Evolutionary conservation across 2,113 vertebrate genomes (phyloP), one percentile per base, ranked within the genome.

Genomic region (Oreochromis aureus): DNA sequence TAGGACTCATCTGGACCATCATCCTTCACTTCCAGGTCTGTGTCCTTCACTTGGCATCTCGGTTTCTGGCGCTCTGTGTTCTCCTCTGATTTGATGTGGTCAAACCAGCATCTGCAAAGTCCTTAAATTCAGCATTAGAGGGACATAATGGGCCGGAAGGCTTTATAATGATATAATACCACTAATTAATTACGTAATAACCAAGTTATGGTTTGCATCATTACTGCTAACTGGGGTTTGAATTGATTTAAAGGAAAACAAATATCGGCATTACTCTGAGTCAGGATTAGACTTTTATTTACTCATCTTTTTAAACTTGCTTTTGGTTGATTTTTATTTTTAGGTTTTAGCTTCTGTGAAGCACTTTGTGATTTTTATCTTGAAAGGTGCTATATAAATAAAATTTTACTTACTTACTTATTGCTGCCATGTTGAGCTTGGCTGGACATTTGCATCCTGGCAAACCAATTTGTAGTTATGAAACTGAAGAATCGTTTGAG

Each of bases 1-100:
- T 99, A 85, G 99, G 99, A 53, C 97, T 99, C 91, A 99, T 99
- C 93, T 99, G 99, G 99, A 99, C 99, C 58, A 99, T 99, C 95
- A 99, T 99, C 94, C 97, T 99, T 54, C 99, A 99, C 94, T 99
- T 99, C 96, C 99, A 99, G 98, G 99, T 99, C 96, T 89, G 95
- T 36, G 32, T 1, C 46, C 32, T 22, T 19, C 79, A 34, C 73
- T 11, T 32, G 32, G 48, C 71, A 9, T 6, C 22, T 15, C 61
- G 2, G 32, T 34, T 58, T 5, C 30, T 24, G n/a, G 27, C 0
- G 11, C 55, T 76, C 22, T 73, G 59, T 36, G 36, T 78, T 19
- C 27, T 54, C 7, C 51, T 80, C 7, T 78, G 46, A 78, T 32
- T 51, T 51, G 2, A 10, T 32, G 22, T 7, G 24, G 44, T 76